These are phyloP conservation scores for Pheosia tremula DNA, from an alignment of 2,888 invertebrate genomes.

Conservation along the genomic window DNA sequence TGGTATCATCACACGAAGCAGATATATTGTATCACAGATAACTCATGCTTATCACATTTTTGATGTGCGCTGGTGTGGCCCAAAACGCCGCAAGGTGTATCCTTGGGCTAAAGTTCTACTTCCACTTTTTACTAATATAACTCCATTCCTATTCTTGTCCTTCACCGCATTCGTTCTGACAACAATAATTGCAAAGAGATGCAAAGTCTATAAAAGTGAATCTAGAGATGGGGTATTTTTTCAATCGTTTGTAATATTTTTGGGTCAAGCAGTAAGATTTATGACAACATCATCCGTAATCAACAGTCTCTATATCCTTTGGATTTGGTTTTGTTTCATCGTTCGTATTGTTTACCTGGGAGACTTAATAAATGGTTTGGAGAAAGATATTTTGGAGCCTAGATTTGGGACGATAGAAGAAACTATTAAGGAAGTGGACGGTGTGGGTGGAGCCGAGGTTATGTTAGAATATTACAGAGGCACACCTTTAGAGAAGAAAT, in stretches of 20 bases:
- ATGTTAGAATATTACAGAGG: conserved; percentile 44
- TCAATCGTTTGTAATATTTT: conserved; percentile 50
- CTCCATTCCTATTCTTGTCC: conserved; percentile 42
- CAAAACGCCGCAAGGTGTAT: conserved; percentile 48
- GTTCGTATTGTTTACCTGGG: conserved; percentile 64
- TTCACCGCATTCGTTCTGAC: conserved; percentile 38
- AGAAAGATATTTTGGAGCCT: conserved; percentile 49
- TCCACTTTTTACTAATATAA: conserved; percentile 49
- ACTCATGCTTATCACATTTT: conserved; percentile 44
- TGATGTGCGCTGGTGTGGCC: conserved; percentile 56
- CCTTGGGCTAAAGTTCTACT: conserved; percentile 53
- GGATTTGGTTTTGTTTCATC: conserved; percentile 66
- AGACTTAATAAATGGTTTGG: conserved; percentile 54
- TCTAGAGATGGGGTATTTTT: conserved; percentile 34
- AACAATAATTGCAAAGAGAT: conserved; percentile 33
- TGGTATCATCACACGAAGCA: conserved; percentile 38
- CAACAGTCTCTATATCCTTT: conserved; percentile 53
- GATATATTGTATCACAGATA: conserved; percentile 45
- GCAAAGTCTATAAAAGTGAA: conserved; percentile 24
- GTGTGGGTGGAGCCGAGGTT: conserved; percentile 48
- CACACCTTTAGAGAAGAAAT: conserved; percentile 41
- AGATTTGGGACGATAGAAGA: conserved; percentile 46
- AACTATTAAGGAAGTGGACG: conserved; percentile 47
- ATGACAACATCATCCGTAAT: conserved; percentile 46
- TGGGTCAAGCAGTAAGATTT: conserved; percentile 56